Evolutionary conservation across 2,888 invertebrate genomes (phyloP).

Genomic region (Platypus cylindrus): DNA sequence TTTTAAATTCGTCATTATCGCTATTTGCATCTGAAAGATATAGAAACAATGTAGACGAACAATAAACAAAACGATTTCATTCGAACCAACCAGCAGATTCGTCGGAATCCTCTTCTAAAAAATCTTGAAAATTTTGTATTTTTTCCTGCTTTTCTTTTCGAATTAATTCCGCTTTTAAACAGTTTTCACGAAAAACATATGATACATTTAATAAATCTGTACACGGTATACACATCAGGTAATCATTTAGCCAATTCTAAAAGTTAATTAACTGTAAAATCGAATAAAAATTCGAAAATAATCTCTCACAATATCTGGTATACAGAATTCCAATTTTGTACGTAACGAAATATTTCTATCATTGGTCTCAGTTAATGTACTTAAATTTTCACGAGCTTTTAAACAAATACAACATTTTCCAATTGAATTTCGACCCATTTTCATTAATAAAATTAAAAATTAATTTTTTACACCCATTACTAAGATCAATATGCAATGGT

Average conservation of each 20-base stretch:
- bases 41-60: neutral
- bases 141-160: slow-evolving; percentile 11
- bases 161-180: slow-evolving; percentile 18
- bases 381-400: slow-evolving; percentile 13
- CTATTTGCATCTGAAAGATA: neutral
- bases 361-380: slow-evolving; percentile 16
- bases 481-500: too few relatives aligned
- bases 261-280: slow-evolving; percentile 1
- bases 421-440: too few relatives aligned
- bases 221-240: slow-evolving; percentile 18
- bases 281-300: slow-evolving; percentile 1
- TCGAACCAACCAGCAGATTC: too few relatives aligned
- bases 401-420: slow-evolving; percentile 21
- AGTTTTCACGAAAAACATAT: slow-evolving; percentile 19
- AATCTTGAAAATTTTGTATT: neutral
- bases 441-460: too few relatives aligned
- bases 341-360: slow-evolving; percentile 15
- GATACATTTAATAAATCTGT: slow-evolving; percentile 17
- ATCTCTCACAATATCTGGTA: slow-evolving; percentile 20
- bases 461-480: too few relatives aligned
- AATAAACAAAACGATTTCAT: too few relatives aligned
- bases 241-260: slow-evolving; percentile 17
- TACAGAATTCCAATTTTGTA: slow-evolving; percentile 16
- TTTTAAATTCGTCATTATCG: neutral
- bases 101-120: too few relatives aligned